Percentiles rank a stretch among this genome's conserved stretches.
Conservation (phyloP, 92 coral and sea anemone genomes). For the Siderastrea siderea region DNA sequence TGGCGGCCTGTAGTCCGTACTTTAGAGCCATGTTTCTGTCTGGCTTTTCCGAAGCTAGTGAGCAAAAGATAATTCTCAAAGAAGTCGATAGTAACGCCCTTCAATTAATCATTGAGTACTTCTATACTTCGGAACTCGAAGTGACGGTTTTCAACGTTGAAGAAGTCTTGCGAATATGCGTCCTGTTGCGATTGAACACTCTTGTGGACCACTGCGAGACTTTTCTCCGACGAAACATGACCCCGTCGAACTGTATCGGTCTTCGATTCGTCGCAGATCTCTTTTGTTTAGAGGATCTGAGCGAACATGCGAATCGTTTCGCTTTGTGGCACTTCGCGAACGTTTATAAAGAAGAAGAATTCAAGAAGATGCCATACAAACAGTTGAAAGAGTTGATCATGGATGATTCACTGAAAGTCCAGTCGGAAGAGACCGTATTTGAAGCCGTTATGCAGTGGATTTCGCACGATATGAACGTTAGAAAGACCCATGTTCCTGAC, state of each 20-base stretch:
- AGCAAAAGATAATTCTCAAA: slow-evolving; percentile 84
- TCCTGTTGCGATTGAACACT: slow-evolving; percentile 83
- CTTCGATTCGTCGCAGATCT: slow-evolving; percentile 89
- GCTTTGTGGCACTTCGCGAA: slow-evolving; percentile 95
- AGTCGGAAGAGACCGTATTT: slow-evolving; percentile 92
- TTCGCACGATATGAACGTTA: slow-evolving; percentile 81
- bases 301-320: slow-evolving; percentile 92
- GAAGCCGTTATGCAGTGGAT: slow-evolving; percentile 99
- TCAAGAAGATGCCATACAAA: slow-evolving; percentile 83
- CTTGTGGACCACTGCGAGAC: slow-evolving; percentile 98
- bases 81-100: slow-evolving; percentile 86
- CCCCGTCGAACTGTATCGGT: slow-evolving; percentile 95
- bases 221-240: slow-evolving; percentile 96
- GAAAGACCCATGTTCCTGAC: slow-evolving; percentile 82
- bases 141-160: slow-evolving; percentile 90
- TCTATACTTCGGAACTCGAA: slow-evolving; percentile 94
- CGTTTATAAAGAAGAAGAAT: slow-evolving; percentile 96
- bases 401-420: slow-evolving; percentile 95
- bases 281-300: slow-evolving; percentile 85
- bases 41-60: slow-evolving; percentile 92
- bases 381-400: slow-evolving; percentile 81
- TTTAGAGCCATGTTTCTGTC: slow-evolving; percentile 99
- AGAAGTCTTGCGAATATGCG: slow-evolving; percentile 85
- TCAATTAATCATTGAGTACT: slow-evolving; percentile 81
- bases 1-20: slow-evolving; percentile 99